phyloP scores from a whole-genome alignment of 1,140 invertebrate genomes.

The Penaeus indicus region DNA sequence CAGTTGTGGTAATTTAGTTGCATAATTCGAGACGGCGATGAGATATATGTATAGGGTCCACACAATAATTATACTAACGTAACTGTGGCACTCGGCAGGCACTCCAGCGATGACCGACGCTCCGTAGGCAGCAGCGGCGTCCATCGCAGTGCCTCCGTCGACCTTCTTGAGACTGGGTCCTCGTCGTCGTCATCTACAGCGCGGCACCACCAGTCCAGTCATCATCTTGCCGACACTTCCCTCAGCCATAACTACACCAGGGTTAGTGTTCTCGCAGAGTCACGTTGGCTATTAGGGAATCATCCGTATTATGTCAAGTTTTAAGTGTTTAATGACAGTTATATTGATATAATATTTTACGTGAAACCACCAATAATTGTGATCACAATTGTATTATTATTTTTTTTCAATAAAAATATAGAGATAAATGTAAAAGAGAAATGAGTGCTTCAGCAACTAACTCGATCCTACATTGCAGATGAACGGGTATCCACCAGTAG shows the following conservation, averaged over 20 bases:
- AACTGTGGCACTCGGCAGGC: background rate
- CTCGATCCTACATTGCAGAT: background rate
- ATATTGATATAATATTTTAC: too few species aligned
- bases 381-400: too few species aligned
- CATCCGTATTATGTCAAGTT: background rate
- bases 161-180: slow-evolving; percentile 43
- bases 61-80: background rate
- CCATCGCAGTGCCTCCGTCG: slow-evolving; percentile 47
- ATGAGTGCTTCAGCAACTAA: too few species aligned
- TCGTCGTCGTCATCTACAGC: slow-evolving; percentile 28
- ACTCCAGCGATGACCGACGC: slow-evolving; percentile 54
- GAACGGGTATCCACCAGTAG: slow-evolving; percentile 51
- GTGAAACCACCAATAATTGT: too few species aligned
- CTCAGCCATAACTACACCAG: slow-evolving; percentile 46
- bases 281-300: background rate
- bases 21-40: too few species aligned
- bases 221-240: slow-evolving; percentile 27
- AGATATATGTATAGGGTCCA: too few species aligned
- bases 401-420: too few species aligned
- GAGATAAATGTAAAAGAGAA: too few species aligned
- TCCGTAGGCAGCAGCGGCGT: slow-evolving; percentile 49
- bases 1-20: too few species aligned
- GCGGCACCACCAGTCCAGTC: background rate
- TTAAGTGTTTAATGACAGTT: background rate
- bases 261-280: slow-evolving; percentile 2